Evolutionary conservation across 2,797 vertebrate genomes (phyloP).

Genomic region (Periophthalmus magnuspinnatus): DNA sequence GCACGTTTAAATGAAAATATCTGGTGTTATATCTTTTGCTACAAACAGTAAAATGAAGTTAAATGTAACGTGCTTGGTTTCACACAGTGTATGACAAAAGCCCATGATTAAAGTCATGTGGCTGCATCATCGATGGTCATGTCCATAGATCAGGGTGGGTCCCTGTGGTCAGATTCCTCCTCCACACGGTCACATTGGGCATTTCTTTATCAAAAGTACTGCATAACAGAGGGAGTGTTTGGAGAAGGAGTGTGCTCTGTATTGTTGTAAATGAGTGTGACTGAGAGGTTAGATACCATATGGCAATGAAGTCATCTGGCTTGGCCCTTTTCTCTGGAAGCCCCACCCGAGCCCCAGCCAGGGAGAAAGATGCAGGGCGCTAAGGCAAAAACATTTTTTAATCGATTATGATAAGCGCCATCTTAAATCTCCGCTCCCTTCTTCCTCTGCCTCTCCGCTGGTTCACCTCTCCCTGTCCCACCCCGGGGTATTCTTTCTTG

Average conservation of each 20-base stretch:
- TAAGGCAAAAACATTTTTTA: constrained; percentile 68
- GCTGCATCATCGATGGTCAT: constrained; percentile 21
- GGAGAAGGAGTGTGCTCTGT: constrained; percentile 69
- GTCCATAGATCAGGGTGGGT: constrained; percentile 31
- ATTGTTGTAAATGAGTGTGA: constrained; percentile 77
- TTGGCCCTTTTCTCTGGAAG: constrained; percentile 68
- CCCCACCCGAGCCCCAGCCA: constrained; percentile 63
- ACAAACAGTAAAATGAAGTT: constrained; percentile 22
- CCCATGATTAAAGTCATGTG: constrained; percentile 17
- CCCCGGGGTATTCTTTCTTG: constrained; percentile 80
- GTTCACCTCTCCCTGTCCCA: constrained; percentile 64
- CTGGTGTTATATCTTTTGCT: neutral
- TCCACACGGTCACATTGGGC: constrained; percentile 42
- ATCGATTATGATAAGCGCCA: constrained; percentile 75
- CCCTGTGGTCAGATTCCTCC: constrained; percentile 54
- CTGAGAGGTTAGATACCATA: constrained; percentile 76
- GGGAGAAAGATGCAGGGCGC: constrained; percentile 56
- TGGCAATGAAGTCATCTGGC: constrained; percentile 80
- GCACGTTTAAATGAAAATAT: neutral
- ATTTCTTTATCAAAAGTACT: constrained; percentile 64
- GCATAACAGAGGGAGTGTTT: constrained; percentile 69
- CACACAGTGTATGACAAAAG: constrained; percentile 27
- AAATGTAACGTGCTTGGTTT: constrained; percentile 3
- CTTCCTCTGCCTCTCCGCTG: constrained; percentile 48
- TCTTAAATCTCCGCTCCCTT: constrained; percentile 65